Base-by-base conservation (phyloP, 1,140 invertebrate species). In the Leptoteleia sp. region DNA sequence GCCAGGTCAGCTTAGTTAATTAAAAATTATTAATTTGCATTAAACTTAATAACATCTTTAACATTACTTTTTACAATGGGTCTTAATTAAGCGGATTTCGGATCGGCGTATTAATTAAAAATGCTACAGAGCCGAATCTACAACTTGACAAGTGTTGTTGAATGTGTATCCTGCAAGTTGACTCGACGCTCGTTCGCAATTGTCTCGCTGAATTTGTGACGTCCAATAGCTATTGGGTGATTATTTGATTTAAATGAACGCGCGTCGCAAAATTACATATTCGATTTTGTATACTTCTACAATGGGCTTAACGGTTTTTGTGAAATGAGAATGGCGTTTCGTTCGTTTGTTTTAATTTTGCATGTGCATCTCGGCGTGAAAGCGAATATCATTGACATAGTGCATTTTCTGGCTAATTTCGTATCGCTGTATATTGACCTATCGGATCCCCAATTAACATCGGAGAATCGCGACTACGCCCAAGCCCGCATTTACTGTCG, bases 401-500 rank as follows among this genome's bases (percentile, higher is more conserved):
- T 62, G 54, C 54, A 72, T 78, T 78, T 72, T 73, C 68, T 55
- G 62, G 76, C 76, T 78, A 78, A 79, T 79, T 79, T 72, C 65
- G 70, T 76, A 61, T 79, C 29, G 61, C 48, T 65, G 45, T 72
- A 65, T 76, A 80, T 72, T 80, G 71, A 80, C 55, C 71, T 76
- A 80, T 76, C 54, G 70, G 61, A 76, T 76, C 37, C 61, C 77
- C 71, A 76, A 80, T 80, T 76, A 80, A 72, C 77, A 79, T 79
- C 31, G 52, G 59, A 72, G 78, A 81, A 78, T 78, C 70, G 65
- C 75, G 61, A 71, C 52, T 75, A 64, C 55, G 50, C 52, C 52
- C 73, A 45, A 76, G 48, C 80, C 82, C 80, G 78, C 83, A 81
- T 83, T 80, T 71, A 70, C 71, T 68, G 59, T 67, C 47, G 76